A percentile compares a stretch with the other conserved stretches of the same genome.
These are phyloP conservation scores for Pterobdella sp. DNA, from an alignment of 2,888 invertebrate genomes.

Conservation along the genomic window DNA sequence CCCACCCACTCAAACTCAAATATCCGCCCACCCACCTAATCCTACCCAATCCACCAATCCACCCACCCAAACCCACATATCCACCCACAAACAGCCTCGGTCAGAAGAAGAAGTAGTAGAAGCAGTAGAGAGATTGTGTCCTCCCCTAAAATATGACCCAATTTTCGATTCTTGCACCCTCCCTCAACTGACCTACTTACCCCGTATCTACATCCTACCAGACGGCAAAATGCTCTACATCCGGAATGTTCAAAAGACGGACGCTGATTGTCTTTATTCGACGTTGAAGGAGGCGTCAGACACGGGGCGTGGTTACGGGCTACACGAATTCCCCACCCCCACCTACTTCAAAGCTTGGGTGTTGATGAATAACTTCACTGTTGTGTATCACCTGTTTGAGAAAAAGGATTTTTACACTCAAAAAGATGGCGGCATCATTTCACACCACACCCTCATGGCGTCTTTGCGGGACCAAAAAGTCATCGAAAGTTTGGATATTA, in stretches of 20 bases:
- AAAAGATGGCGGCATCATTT: neutral
- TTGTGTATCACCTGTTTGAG: neutral
- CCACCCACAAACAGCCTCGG: neutral
- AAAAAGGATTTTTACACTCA: slow-evolving; percentile 4
- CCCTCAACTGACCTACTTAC: neutral
- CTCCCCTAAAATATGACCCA: no score
- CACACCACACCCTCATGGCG: neutral
- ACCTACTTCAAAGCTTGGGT: neutral
- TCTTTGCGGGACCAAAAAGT: neutral
- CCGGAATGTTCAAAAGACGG: neutral
- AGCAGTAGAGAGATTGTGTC: neutral
- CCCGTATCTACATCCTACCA: neutral
- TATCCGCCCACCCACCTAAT: neutral
- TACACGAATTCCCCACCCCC: neutral
- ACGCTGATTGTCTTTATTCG: neutral
- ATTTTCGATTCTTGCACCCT: neutral
- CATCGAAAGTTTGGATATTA: neutral
- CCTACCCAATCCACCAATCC: neutral
- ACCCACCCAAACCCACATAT: neutral
- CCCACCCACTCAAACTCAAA: no score
- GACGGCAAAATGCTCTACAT: neutral
- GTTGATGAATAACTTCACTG: neutral
- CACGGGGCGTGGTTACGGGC: neutral
- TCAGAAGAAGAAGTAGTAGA: neutral
- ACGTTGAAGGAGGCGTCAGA: neutral